A percentile compares a stretch with the other conserved stretches of the same genome.
phyloP scores from a whole-genome alignment of 1,140 invertebrate genomes.

The Drosophila nasuta region DNA sequence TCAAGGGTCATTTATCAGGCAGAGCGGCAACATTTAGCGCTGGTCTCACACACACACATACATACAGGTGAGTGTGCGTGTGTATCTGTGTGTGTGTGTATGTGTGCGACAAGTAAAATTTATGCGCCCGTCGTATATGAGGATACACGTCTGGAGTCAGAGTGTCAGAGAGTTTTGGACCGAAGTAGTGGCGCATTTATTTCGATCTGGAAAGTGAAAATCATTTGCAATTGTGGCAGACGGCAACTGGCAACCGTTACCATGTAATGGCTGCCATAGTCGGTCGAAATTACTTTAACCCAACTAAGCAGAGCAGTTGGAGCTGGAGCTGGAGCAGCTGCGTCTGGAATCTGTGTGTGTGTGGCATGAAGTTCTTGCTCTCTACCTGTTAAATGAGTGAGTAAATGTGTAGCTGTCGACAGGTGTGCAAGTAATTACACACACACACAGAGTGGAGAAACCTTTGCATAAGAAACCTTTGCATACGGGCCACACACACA shows the following conservation, averaged over 20 bases:
- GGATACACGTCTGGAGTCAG: conserved; percentile 22
- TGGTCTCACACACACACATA: conserved; percentile 60
- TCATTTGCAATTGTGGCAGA: conserved; percentile 82
- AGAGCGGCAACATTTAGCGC: conserved; percentile 80
- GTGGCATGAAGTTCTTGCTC: background rate
- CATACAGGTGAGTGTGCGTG: conserved; percentile 27
- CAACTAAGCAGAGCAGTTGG: conserved; percentile 15
- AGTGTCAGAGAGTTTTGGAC: conserved; percentile 8
- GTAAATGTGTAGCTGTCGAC: conserved; percentile 82
- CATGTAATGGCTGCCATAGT: conserved; percentile 70
- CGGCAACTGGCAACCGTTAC: conserved; percentile 45
- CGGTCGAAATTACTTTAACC: conserved; percentile 79
- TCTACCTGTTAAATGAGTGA: conserved; percentile 75
- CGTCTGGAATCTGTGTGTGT: conserved; percentile 17
- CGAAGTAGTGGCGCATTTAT: conserved; percentile 70
- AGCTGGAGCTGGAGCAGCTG: conserved; percentile 24
- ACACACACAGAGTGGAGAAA: conserved; percentile 57
- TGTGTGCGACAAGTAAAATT: conserved; percentile 56
- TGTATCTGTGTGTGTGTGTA: conserved; percentile 39
- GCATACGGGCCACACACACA: conserved; percentile 68
- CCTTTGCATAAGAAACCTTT: conserved; percentile 49
- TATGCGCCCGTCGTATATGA: conserved; percentile 39
- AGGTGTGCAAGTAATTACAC: conserved; percentile 83
- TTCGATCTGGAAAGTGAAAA: conserved; percentile 82
- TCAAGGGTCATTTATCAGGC: conserved; percentile 83